Conservation (phyloP, 2,888 invertebrate genomes). For the Pediacus dermestoides region DNA sequence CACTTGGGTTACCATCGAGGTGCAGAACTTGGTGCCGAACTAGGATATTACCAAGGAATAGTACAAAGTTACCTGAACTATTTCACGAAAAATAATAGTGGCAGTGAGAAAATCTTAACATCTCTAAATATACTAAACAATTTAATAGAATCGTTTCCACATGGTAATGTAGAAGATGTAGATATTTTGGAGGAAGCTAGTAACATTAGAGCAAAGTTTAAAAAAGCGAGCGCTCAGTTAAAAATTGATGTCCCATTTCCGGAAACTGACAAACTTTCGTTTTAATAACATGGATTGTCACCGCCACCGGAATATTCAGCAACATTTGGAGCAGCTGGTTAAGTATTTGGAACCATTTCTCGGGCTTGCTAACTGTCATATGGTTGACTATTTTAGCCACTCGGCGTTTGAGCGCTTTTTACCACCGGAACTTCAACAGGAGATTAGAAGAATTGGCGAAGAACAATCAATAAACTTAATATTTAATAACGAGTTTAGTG, state of each 20-base stretch:
- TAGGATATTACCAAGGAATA: conserved; percentile 70
- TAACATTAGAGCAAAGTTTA: conserved; percentile 64
- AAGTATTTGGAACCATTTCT: conserved; percentile 58
- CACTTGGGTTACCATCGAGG: conserved; percentile 77
- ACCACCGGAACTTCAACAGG: conserved; percentile 53
- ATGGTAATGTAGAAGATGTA: conserved; percentile 59
- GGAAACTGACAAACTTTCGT: conserved; percentile 58
- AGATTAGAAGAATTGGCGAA: conserved; percentile 51
- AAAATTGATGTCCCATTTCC: conserved; percentile 58
- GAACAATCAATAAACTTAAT: conserved; percentile 52
- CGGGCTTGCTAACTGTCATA: conserved; percentile 70
- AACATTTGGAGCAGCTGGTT: conserved; percentile 53
- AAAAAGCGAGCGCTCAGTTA: conserved; percentile 64
- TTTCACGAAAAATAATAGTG: conserved; percentile 33
- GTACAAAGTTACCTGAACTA: conserved; percentile 52
- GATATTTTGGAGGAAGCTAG: conserved; percentile 64
- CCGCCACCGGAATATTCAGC: conserved; percentile 35
- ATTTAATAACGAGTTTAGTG: conserved; percentile 44
- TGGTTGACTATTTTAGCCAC: conserved; percentile 70
- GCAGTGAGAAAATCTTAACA: conserved; percentile 55
- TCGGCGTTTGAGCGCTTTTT: conserved; percentile 57
- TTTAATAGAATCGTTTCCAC: conserved; percentile 63
- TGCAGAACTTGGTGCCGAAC: conserved; percentile 69
- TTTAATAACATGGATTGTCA: conserved; percentile 53
- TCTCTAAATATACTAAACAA: conserved; percentile 57